phyloP scores from a whole-genome alignment of 2,888 invertebrate species.

The Encarsia formosa region DNA sequence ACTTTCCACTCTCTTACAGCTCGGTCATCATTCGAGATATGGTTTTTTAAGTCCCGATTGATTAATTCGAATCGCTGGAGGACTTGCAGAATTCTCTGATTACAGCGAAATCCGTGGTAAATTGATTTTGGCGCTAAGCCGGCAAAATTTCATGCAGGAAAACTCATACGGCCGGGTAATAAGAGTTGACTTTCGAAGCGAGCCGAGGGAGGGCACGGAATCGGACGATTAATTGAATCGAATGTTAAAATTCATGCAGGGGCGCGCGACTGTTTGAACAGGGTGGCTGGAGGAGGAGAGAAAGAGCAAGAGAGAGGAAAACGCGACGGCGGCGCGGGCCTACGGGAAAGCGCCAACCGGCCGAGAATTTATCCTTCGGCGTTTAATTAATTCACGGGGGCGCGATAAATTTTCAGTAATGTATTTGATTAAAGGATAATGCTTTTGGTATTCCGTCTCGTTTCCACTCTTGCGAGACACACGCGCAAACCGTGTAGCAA shows the following conservation, averaged over 20 bases:
- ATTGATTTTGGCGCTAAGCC: no score
- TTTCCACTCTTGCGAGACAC: conserved; percentile 9
- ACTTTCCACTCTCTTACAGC: no score
- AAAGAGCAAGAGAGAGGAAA: conserved; percentile 24
- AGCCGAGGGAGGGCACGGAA: neutral
- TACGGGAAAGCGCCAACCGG: conserved; percentile 30
- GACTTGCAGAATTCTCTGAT: no score
- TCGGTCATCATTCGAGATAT: no score
- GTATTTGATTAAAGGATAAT: conserved; percentile 53
- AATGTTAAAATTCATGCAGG: conserved; percentile 48
- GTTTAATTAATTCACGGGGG: conserved; percentile 50
- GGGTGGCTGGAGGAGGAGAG: neutral
- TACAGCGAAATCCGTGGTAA: no score
- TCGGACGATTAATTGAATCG: conserved; percentile 45
- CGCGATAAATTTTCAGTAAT: conserved; percentile 51
- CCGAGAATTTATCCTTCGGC: conserved; percentile 50
- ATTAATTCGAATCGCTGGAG: no score
- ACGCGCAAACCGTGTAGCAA: neutral
- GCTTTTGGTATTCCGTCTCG: conserved; percentile 43
- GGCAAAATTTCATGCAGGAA: no score
- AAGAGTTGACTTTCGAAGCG: no score
- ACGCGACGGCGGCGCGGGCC: conserved; percentile 16
- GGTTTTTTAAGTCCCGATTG: no score
- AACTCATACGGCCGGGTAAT: no score
- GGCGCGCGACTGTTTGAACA: conserved; percentile 18